These are phyloP conservation scores for Poecilia gillii DNA, from an alignment of 2,797 vertebrate genomes.

Conservation along the genomic window DNA sequence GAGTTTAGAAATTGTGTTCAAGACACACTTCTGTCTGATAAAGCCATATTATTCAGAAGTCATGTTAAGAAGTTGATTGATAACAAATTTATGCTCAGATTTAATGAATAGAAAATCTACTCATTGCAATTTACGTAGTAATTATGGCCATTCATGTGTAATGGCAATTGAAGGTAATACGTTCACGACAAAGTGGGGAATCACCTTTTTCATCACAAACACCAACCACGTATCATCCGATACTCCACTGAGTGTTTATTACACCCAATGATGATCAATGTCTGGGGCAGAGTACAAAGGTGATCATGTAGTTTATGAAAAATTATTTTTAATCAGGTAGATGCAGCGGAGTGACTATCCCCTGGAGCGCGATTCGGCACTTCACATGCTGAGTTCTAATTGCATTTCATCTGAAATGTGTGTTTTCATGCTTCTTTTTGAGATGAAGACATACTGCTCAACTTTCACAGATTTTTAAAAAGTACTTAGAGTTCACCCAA, in stretches of 20 bases:
- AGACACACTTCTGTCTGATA: neutral
- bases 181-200: constrained; percentile 44
- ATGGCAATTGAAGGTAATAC: constrained; percentile 26
- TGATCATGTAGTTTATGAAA: constrained; percentile 74
- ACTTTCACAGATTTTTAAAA: neutral
- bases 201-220: constrained; percentile 47
- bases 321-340: constrained; percentile 74
- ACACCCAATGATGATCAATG: constrained; percentile 59
- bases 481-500: neutral
- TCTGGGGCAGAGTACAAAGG: constrained; percentile 68
- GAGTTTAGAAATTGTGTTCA: neutral
- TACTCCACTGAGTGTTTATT: constrained; percentile 56
- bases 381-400: constrained; percentile 73
- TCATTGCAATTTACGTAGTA: neutral
- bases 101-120: neutral
- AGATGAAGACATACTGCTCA: neutral
- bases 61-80: neutral
- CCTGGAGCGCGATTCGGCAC: constrained; percentile 66
- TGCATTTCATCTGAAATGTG: constrained; percentile 65
- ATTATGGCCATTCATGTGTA: neutral
- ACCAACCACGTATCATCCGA: constrained; percentile 47
- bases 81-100: neutral
- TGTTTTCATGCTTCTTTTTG: constrained; percentile 38
- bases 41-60: neutral
- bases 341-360: constrained; percentile 62